Evolutionary conservation across 2,888 invertebrate genomes (phyloP), one percentile per base, ranked within the genome.

Genomic region (Bombylius discolor): DNA sequence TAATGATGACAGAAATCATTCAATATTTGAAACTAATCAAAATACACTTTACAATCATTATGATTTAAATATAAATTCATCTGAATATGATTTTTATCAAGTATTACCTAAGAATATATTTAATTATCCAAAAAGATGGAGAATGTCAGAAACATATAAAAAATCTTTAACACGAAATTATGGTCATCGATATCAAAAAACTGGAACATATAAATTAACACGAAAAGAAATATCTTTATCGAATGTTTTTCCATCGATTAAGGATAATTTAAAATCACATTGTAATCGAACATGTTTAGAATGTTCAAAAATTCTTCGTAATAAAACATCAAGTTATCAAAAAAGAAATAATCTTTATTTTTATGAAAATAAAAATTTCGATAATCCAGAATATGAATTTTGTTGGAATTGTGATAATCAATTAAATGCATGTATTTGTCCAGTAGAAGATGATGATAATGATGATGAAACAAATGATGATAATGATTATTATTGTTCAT

Each of bases 381-480:
- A 63, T 58, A 64, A 65, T 46, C 62, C 63, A 46, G 64, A 65
- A 53, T 63, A 63, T 58, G 63, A 65, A 59, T 54, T 65, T 8
- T 65, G 65, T 53, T 62, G 61, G 61, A 62, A 61, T 53, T 65
- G 65, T 62, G 64, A 65, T 58, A 64, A 64, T 52, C 61, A 63
- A 44, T 56, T 64, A 53, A 61, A 60, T 14, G 61, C 63, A 36
- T 65, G 65, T 53, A 46, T 62, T 45, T 65, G 65, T 49, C 47
- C 34, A 5, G 23, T 5, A 46, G 31, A 47, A 23, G 11, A 42
- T 11, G 11, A 11, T 42, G 4, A 42, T 11, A 11, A 42, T 42
- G 39, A 42, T 42, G 5, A 47, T 6, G 11, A 47, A 13, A 13
- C 14, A 7, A 33, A 32, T 13, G 32, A 52, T 32, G 34, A 33